Percentiles rank a stretch among this genome's conserved stretches.
phyloP scores from a whole-genome alignment of 1,140 invertebrate genomes.

The Heliconius himera region DNA sequence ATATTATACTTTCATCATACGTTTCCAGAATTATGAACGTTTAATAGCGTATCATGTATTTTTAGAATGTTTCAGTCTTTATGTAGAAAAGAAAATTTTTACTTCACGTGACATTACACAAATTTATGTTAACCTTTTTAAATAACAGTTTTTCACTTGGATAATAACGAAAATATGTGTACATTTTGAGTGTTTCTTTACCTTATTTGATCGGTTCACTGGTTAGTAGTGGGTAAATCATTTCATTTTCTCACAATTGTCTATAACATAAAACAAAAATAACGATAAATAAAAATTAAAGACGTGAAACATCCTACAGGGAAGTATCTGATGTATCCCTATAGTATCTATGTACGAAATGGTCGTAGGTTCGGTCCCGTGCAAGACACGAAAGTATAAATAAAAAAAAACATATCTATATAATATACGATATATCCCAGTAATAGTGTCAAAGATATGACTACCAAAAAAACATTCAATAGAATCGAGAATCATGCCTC shows the following conservation, averaged over 20 bases:
- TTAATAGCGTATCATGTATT: constrained; percentile 1
- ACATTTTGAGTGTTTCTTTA: not conserved
- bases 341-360: too few relatives aligned
- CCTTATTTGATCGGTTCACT: not conserved
- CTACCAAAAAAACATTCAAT: not conserved
- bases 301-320: too few relatives aligned
- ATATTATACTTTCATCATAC: not conserved
- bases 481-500: not conserved
- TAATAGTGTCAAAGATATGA: not conserved
- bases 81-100: not conserved
- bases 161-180: not conserved
- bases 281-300: too few relatives aligned
- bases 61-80: constrained; percentile 7
- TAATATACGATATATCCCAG: too few relatives aligned
- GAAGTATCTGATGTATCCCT: too few relatives aligned
- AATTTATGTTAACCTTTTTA: not conserved
- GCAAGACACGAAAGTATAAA: too few relatives aligned
- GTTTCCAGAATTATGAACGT: not conserved
- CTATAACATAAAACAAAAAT: too few relatives aligned
- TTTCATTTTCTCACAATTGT: not conserved
- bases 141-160: not conserved
- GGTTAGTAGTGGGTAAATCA: not conserved
- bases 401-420: too few relatives aligned
- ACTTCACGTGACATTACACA: not conserved
- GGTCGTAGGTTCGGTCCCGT: too few relatives aligned